Evolutionary conservation across 2,797 vertebrate species (phyloP).

Genomic region (Coranthus polyacanthus): DNA sequence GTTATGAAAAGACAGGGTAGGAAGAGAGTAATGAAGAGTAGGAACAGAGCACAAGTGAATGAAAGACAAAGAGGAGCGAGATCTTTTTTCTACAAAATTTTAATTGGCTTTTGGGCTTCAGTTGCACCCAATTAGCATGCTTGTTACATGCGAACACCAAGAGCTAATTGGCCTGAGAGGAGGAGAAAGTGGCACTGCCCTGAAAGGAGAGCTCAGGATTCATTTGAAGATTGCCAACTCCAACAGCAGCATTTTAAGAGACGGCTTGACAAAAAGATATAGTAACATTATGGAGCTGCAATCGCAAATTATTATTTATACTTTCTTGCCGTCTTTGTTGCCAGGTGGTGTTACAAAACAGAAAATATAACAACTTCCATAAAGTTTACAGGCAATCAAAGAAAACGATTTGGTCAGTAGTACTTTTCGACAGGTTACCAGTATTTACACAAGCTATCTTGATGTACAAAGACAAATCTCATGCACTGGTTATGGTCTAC

Average conservation of each 20-base stretch:
- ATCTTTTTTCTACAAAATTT: constrained; percentile 59
- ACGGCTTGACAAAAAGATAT: constrained; percentile 60
- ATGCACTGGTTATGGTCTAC: constrained; percentile 15
- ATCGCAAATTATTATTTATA: constrained; percentile 47
- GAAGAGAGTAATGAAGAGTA: constrained; percentile 26
- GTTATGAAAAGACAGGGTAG: constrained; percentile 32
- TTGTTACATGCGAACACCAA: constrained; percentile 77
- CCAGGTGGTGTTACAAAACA: constrained; percentile 30
- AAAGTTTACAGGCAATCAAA: constrained; percentile 43
- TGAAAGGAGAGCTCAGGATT: constrained; percentile 60
- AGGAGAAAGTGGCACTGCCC: constrained; percentile 51
- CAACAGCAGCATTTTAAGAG: constrained; percentile 51
- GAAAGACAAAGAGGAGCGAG: constrained; percentile 60
- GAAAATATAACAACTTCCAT: constrained; percentile 15
- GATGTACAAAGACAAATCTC: constrained; percentile 15
- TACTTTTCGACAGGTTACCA: constrained; percentile 35
- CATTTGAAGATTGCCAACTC: constrained; percentile 67
- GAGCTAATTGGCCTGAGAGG: constrained; percentile 79
- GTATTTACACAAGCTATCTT: constrained; percentile 10
- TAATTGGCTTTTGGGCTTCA: constrained; percentile 83
- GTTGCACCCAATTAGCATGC: constrained; percentile 81
- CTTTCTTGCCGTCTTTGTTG: constrained; percentile 37
- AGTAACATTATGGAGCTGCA: constrained; percentile 46
- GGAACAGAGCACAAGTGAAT: constrained; percentile 28
- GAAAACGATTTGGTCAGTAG: constrained; percentile 32